Conservation (phyloP, 2,888 invertebrate genomes). For the Leptopilina myrica region DNA sequence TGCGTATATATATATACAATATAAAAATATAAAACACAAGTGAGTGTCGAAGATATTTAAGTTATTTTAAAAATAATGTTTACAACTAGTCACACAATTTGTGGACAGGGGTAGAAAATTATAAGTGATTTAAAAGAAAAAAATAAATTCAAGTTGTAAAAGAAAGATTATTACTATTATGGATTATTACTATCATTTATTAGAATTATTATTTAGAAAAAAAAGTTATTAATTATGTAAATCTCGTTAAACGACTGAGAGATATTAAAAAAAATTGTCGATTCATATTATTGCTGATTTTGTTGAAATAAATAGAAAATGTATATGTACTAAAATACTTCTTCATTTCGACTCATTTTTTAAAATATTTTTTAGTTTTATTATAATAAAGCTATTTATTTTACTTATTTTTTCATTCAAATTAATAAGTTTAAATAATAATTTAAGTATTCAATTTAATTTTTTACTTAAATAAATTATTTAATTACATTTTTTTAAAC, state of each 20-base stretch:
- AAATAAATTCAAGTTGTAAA: slow-evolving; percentile 47
- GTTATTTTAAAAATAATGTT: slow-evolving; percentile 70
- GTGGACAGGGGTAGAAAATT: slow-evolving; percentile 60
- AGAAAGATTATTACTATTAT: slow-evolving; percentile 38
- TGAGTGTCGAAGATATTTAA: slow-evolving; percentile 61
- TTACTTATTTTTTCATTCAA: too few species aligned
- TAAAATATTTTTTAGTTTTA: neutral
- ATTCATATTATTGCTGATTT: slow-evolving; percentile 61
- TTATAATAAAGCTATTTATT: too few species aligned
- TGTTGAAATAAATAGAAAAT: slow-evolving; percentile 65
- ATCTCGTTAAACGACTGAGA: slow-evolving; percentile 64
- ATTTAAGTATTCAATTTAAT: too few species aligned
- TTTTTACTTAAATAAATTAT: neutral
- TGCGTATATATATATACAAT: slow-evolving; percentile 45
- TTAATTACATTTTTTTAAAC: neutral
- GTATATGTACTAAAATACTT: slow-evolving; percentile 50
- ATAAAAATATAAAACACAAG: slow-evolving; percentile 43
- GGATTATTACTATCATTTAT: slow-evolving; percentile 53
- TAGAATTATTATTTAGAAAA: slow-evolving; percentile 61
- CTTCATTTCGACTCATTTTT: neutral
- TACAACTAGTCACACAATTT: slow-evolving; percentile 72
- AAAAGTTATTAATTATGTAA: slow-evolving; percentile 56
- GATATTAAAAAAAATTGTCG: slow-evolving; percentile 60
- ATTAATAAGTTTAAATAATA: too few species aligned
- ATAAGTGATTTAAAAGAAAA: slow-evolving; percentile 49